These are phyloP conservation scores for Sebastes diaconus DNA, from an alignment of 2,797 vertebrate species.

Conservation along the genomic window DNA sequence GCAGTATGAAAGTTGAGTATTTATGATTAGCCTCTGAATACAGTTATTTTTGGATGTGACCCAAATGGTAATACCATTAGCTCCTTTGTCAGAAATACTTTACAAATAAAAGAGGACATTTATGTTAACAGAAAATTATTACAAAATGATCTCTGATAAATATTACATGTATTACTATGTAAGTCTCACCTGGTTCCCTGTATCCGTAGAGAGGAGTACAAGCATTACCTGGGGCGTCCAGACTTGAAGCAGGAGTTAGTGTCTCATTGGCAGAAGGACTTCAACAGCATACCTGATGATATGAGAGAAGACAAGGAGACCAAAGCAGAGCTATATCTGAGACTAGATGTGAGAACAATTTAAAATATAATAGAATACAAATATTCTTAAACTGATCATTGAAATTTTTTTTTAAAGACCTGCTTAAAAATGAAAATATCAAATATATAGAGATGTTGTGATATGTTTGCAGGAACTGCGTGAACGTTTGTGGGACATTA, in stretches of 20 bases:
- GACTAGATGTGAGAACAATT: constrained; percentile 84
- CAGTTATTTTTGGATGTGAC: not conserved
- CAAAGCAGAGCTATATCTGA: constrained; percentile 91
- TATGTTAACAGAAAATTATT: not conserved
- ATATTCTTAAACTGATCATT: not conserved
- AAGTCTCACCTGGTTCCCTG: not conserved
- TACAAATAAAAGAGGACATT: not conserved
- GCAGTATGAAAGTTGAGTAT: not conserved
- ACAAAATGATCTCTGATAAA: not conserved
- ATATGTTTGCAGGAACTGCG: constrained; percentile 83
- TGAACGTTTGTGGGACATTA: constrained; percentile 89
- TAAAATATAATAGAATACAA: not conserved
- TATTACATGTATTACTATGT: not conserved
- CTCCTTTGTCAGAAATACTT: not conserved
- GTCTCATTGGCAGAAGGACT: constrained; percentile 89
- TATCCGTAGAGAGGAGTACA: constrained; percentile 76
- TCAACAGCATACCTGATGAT: constrained; percentile 87
- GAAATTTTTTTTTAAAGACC: not conserved
- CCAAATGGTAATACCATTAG: not conserved
- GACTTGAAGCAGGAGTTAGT: constrained; percentile 92
- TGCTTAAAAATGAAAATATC: not conserved
- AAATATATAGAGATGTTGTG: not conserved
- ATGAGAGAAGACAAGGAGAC: constrained; percentile 89
- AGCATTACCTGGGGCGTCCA: constrained; percentile 84
- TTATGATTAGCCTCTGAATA: not conserved